Base-by-base conservation (phyloP, 92 coral and sea anemone genomes). In the Parazoanthus darwini region DNA sequence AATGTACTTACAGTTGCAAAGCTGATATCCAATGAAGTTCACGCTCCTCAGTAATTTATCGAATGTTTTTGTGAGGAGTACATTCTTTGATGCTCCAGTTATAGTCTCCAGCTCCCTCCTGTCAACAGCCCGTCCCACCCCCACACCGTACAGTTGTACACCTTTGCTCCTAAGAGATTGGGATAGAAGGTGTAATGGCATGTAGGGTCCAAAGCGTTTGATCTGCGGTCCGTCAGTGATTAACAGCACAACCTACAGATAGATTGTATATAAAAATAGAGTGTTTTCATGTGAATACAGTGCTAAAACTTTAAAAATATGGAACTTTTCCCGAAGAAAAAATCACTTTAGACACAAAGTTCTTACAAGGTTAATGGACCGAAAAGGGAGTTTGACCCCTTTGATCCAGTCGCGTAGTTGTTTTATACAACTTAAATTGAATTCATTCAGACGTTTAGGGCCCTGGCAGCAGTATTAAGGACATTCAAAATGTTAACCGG, bases 81-180 rank as follows among this genome's bases (percentile, higher is more conserved):
- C 42, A 38, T 68, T 66, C 58, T 67, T 10, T 4, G 86, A 25
- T 3, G 26, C 16, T 1, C 36, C 18, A 16, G 86, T 82, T 42
- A 82, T 25, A 20, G 86, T 82, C 65, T 82, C 77, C 13, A 82
- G 36, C 63, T 82, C 77, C 15, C 72, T 38, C 10, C 39, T 43
- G 33, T 38, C 50, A 33, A 82, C 76, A 67, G 59, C 86, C 78
- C 56, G 59, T 44, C 86, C 86, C 37, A 82, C 77, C 26, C 86
- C 86, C 39, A 82, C 86, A 37, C 78, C 86, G 86, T 67, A 82
- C 37, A 67, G 29, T 8, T 82, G 86, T 38, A 82, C 86, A 68
- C 78, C 86, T 66, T 82, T 82, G 37, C 29, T 82, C 37, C 39
- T 20, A 26, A 82, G 86, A 8, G 77, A 82, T 38, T 66, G 44